These are phyloP conservation scores for Cromileptes altivelis DNA, from an alignment of 2,113 vertebrate genomes.

Conservation along the genomic window DNA sequence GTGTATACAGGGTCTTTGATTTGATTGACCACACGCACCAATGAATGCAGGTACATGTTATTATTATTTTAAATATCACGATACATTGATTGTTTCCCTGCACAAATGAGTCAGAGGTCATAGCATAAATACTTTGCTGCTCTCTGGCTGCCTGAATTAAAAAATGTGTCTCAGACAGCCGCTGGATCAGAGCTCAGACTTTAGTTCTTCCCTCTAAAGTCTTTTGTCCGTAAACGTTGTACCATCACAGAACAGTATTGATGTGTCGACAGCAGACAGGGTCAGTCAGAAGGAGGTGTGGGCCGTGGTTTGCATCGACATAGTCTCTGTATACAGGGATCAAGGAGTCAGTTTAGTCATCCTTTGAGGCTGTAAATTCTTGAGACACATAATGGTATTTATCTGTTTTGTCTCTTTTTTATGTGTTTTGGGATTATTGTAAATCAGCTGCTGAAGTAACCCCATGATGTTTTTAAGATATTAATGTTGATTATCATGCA, in stretches of 20 bases:
- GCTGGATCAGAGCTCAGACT: conserved; percentile 14
- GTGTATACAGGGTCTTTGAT: no score
- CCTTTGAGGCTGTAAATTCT: not conserved
- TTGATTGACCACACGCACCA: no score
- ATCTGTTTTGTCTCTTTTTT: not conserved
- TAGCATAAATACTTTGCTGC: not conserved
- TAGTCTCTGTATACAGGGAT: not conserved
- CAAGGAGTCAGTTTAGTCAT: not conserved
- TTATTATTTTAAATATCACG: no score
- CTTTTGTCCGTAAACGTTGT: conserved; percentile 12
- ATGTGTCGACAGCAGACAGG: conserved; percentile 20
- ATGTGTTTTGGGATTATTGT: not conserved
- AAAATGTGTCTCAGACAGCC: conserved; percentile 9
- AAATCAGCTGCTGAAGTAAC: not conserved
- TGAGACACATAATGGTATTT: not conserved
- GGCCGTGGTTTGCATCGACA: not conserved
- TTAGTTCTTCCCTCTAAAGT: not conserved
- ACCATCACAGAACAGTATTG: not conserved
- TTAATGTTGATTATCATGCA: not conserved
- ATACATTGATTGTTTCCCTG: not conserved
- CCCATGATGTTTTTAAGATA: not conserved
- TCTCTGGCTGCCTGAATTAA: conserved; percentile 4
- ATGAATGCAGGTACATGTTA: no score
- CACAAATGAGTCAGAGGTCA: not conserved
- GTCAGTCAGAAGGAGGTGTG: conserved; percentile 20